A percentile compares a stretch with the other conserved stretches of the same genome.
Conservation (phyloP, 2,888 invertebrate species). For the Steinernema carpocapsae region DNA sequence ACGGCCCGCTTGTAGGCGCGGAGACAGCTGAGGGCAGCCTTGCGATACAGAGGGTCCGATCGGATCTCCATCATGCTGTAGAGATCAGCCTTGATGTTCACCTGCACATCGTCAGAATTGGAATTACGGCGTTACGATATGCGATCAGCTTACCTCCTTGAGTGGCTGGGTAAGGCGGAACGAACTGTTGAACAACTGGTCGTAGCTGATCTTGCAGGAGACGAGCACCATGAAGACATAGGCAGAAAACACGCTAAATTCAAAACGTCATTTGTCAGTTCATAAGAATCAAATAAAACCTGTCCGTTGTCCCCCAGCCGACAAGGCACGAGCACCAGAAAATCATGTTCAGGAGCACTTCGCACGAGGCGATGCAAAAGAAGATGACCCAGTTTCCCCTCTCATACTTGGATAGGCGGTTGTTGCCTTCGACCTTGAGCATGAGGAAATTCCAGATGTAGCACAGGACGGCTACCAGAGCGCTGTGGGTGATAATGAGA, state of each 20-base stretch:
- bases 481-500: background rate
- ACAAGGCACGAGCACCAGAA: background rate
- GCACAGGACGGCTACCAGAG: background rate
- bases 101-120: background rate
- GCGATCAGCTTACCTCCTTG: background rate
- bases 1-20: slow-evolving; percentile 13
- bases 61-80: background rate
- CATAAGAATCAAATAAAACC: background rate
- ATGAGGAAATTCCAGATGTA: slow-evolving; percentile 4
- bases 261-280: background rate
- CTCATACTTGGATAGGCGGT: slow-evolving; percentile 1
- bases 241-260: slow-evolving; percentile 3
- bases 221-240: slow-evolving; percentile 1
- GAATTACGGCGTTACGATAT: background rate
- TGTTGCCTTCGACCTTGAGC: slow-evolving; percentile 26
- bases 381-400: background rate
- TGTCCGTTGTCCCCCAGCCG: background rate
- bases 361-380: background rate
- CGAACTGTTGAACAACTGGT: background rate
- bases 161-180: slow-evolving; percentile 27
- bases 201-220: background rate
- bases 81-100: background rate
- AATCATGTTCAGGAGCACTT: background rate
- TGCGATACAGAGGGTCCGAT: background rate
- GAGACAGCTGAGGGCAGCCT: background rate